A percentile compares a stretch with the other conserved stretches of the same genome.
Evolutionary conservation across 2,797 vertebrate species (phyloP).

Genomic region (Phyllotis vaccarum): DNA sequence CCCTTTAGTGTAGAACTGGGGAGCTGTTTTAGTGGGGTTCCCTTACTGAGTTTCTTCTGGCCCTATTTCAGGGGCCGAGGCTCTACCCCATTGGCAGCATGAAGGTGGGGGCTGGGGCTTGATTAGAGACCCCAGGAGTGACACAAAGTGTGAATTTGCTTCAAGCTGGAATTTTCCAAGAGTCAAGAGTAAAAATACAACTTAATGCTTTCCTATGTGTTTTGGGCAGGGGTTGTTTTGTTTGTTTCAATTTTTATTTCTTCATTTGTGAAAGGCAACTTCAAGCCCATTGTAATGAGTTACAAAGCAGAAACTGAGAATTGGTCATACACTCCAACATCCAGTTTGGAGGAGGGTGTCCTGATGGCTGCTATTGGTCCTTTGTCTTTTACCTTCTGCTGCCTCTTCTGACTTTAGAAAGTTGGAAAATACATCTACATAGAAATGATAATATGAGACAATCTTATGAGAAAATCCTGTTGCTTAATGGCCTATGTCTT

Average conservation of each 20-base stretch:
- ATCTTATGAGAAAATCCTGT: slow-evolving; percentile 50
- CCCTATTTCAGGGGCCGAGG: background rate
- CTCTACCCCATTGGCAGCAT: background rate
- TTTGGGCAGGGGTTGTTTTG: background rate
- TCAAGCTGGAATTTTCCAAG: slow-evolving; percentile 4
- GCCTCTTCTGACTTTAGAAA: slow-evolving; percentile 38
- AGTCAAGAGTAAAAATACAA: background rate
- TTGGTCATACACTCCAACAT: background rate
- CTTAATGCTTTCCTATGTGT: background rate
- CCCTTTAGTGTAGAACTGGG: background rate
- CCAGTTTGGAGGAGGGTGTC: background rate
- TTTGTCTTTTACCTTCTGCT: slow-evolving; percentile 34
- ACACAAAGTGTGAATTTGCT: background rate
- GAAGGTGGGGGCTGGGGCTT: background rate
- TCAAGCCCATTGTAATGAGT: background rate
- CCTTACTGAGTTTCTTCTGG: slow-evolving; percentile 40
- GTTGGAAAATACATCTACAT: slow-evolving; percentile 64
- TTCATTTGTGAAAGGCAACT: slow-evolving; percentile 32
- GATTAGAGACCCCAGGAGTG: background rate
- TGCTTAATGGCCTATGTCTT: slow-evolving; percentile 70
- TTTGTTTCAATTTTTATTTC: background rate
- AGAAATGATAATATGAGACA: slow-evolving; percentile 67
- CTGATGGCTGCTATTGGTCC: background rate
- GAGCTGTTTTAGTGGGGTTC: background rate
- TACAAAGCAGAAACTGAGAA: background rate